phyloP scores from a whole-genome alignment of 2,797 vertebrate genomes.

The Chelon labrosus region DNA sequence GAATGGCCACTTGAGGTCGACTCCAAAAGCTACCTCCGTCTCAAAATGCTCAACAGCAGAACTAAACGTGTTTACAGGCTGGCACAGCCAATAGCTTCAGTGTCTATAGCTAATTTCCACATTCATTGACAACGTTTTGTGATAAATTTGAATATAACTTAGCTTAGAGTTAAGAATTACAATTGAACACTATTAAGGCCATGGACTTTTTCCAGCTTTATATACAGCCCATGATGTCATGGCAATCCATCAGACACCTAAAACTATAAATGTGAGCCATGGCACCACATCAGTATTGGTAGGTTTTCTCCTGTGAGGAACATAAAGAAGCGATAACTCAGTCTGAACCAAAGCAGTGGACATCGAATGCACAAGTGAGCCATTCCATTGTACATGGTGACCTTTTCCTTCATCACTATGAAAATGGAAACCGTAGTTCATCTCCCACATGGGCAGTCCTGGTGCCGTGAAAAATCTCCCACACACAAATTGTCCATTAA shows the following conservation, averaged over 20 bases:
- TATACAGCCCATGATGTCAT: background rate
- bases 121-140: too few species aligned
- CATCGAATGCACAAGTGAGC: background rate
- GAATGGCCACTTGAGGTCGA: too few species aligned
- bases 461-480: background rate
- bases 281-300: background rate
- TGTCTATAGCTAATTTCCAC: too few species aligned
- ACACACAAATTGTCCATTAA: background rate
- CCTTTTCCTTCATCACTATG: background rate
- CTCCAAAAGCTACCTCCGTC: too few species aligned
- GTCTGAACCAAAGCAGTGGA: background rate
- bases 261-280: constrained; percentile 5
- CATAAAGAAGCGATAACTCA: constrained; percentile 20
- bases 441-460: background rate
- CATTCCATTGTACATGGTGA: background rate
- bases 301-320: background rate
- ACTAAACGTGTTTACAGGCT: too few species aligned
- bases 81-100: too few species aligned
- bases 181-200: background rate
- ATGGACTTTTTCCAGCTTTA: background rate
- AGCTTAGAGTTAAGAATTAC: too few species aligned
- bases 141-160: too few species aligned
- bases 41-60: too few species aligned
- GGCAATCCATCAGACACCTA: background rate
- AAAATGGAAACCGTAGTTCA: background rate